A percentile compares a stretch with the other conserved stretches of the same genome.
phyloP scores from a whole-genome alignment of 1,140 invertebrate genomes.

The Meloidogyne exigua region DNA sequence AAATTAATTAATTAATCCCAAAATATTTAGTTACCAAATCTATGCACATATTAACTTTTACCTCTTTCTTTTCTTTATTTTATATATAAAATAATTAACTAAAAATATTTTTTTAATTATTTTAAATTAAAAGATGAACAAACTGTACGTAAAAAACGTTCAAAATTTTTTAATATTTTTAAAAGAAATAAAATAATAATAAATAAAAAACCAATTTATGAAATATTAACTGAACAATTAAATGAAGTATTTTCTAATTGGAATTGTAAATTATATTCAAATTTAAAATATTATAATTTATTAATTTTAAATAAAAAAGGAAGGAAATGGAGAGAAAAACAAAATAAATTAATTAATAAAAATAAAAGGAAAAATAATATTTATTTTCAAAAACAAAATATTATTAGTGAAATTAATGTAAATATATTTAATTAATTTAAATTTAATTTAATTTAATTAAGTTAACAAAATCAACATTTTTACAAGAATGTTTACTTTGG shows the following conservation, averaged over 20 bases:
- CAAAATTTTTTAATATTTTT: neutral
- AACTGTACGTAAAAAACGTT: neutral
- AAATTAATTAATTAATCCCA: no score
- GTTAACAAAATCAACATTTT: neutral
- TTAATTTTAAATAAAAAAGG: neutral
- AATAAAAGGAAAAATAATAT: neutral
- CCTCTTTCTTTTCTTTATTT: no score
- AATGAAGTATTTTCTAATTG: neutral
- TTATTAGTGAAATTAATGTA: conserved; percentile 5
- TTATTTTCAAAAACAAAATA: neutral
- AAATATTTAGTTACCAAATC: no score
- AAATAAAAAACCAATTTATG: neutral
- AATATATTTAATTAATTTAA: no score
- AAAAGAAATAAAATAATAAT: neutral
- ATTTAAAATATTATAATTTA: neutral
- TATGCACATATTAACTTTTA: no score
- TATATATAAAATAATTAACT: no score
- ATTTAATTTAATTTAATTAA: neutral
- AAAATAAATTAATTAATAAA: conserved; percentile 2
- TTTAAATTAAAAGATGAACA: neutral
- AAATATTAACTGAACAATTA: neutral
- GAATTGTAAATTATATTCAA: neutral
- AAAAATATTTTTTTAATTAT: no score
- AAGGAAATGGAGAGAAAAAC: conserved; percentile 1
- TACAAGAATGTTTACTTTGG: neutral